Evolutionary conservation across 2,888 invertebrate genomes (phyloP), one percentile per base, ranked within the genome.

Genomic region (Dascillus cervinus): DNA sequence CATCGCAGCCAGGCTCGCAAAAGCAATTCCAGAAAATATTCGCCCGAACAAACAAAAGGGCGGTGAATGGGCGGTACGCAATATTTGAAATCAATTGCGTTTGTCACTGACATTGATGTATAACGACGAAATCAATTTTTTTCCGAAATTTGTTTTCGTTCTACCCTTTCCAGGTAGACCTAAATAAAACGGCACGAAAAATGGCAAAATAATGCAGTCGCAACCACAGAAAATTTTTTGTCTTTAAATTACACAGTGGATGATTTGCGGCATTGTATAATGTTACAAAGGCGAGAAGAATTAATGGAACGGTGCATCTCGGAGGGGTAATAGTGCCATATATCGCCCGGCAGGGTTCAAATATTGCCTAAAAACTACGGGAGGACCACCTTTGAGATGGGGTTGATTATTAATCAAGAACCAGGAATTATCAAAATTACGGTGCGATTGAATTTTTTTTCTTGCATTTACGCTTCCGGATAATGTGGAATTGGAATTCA

Each of bases 51-150:
- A n/a, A n/a, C n/a, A n/a, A n/a, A n/a, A n/a, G n/a, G n/a, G n/a
- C n/a, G n/a, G n/a, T n/a, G n/a, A n/a, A n/a, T n/a, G n/a, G n/a
- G n/a, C n/a, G n/a, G n/a, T n/a, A n/a, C n/a, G n/a, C n/a, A n/a
- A n/a, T n/a, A n/a, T n/a, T n/a, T n/a, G n/a, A n/a, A n/a, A n/a
- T n/a, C n/a, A n/a, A n/a, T n/a, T n/a, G n/a, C n/a, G n/a, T n/a
- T n/a, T n/a, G n/a, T n/a, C n/a, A n/a, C n/a, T n/a, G 44, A 44
- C 44, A 35, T 31, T 46, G 46, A 46, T 44, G 36, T 43, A 46
- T 46, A 17, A 31, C 35, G n/a, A n/a, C n/a, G 29, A 29, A 21
- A 24, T 28, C 28, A 26, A 25, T 31, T 20, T 31, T 29, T 34
- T 22, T 11, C 19, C 26, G 33, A 38, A 38, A 38, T 38, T 38